Percentiles rank a stretch among this genome's conserved stretches.
These are phyloP conservation scores for Montipora cactus DNA, from an alignment of 64 coral and sea anemone genomes.

Conservation along the genomic window DNA sequence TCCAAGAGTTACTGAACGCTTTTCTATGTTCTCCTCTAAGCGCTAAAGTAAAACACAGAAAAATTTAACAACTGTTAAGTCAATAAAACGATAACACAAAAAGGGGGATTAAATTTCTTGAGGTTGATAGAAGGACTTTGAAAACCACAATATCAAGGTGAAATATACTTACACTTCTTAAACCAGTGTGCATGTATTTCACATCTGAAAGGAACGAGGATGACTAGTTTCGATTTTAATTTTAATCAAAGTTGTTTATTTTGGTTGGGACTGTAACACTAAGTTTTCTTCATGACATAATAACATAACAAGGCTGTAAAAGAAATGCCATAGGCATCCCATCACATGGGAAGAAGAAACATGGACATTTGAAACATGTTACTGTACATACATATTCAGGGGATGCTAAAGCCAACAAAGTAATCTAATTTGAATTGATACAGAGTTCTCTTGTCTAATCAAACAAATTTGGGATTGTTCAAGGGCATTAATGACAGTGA, in stretches of 20 bases:
- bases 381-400: no score
- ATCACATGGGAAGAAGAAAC: no score
- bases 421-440: no score
- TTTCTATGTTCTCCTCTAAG: slow-evolving; percentile 77
- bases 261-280: no score
- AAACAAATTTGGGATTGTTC: not conserved
- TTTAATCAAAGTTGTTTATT: not conserved
- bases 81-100: no score
- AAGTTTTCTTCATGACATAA: no score
- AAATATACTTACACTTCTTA: slow-evolving; percentile 90
- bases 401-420: no score
- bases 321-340: no score
- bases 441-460: no score
- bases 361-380: no score
- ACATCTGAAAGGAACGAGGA: slow-evolving; percentile 77
- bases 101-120: not conserved
- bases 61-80: not conserved
- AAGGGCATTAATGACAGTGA: not conserved
- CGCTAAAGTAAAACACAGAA: slow-evolving; percentile 59
- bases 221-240: not conserved
- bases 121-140: not conserved
- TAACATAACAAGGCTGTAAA: no score
- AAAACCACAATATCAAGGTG: not conserved
- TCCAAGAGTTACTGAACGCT: slow-evolving; percentile 73
- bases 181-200: slow-evolving; percentile 96